Conservation (phyloP, 1,140 invertebrate species). For the Berghia stephanieae region DNA sequence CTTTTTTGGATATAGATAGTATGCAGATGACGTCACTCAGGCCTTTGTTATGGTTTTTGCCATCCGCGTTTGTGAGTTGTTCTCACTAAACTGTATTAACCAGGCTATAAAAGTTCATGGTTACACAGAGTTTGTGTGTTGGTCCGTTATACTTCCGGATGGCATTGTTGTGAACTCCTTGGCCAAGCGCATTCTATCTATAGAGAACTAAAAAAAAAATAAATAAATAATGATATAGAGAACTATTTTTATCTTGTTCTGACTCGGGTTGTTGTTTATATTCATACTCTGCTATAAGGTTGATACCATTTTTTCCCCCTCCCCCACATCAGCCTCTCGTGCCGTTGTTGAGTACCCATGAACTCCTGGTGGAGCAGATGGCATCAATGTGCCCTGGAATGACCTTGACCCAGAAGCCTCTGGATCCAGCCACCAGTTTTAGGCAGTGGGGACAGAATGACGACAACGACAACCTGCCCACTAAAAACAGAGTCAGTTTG, state of each 20-base stretch:
- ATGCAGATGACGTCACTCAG: no score
- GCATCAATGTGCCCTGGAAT: constrained; percentile 33
- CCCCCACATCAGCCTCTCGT: constrained; percentile 46
- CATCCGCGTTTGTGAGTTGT: no score
- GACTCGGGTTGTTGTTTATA: background rate
- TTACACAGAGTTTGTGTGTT: no score
- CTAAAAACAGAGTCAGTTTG: constrained; percentile 35
- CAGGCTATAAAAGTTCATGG: no score
- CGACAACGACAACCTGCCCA: background rate
- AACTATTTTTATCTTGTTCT: background rate
- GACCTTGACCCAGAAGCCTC: constrained; percentile 26
- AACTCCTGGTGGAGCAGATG: constrained; percentile 48
- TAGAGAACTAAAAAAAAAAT: no score
- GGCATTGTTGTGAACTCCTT: no score
- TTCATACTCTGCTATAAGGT: background rate
- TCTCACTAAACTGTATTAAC: no score
- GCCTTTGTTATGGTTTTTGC: no score
- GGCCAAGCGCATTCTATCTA: no score
- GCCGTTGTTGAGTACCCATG: constrained; percentile 53
- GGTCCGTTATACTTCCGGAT: no score
- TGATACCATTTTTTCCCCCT: background rate
- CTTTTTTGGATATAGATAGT: no score
- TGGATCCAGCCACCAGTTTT: constrained; percentile 3
- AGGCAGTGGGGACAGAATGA: constrained; percentile 22
- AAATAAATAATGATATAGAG: background rate